Evolutionary conservation across 2,113 vertebrate species (phyloP).

Genomic region (Noturus placidus): DNA sequence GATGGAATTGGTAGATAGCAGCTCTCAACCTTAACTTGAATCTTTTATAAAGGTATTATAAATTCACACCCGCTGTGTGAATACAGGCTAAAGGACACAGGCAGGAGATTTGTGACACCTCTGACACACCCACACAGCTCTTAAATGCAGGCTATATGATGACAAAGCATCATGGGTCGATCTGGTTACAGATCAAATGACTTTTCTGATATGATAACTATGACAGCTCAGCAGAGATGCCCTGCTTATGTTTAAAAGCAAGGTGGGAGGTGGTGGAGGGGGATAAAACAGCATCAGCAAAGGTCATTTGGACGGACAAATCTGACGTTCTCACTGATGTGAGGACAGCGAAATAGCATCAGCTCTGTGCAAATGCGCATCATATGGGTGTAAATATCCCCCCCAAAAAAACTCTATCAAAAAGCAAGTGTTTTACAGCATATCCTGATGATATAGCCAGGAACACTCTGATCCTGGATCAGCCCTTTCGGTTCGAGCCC

Average conservation of each 20-base stretch:
- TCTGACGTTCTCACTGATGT: conserved; percentile 61
- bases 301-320: conserved; percentile 4
- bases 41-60: neutral
- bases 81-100: conserved; percentile 4
- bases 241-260: conserved; percentile 62
- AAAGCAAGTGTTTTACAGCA: neutral
- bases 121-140: conserved; percentile 41
- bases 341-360: neutral
- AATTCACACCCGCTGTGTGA: neutral
- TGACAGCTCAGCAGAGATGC: conserved; percentile 67
- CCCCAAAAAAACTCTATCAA: neutral
- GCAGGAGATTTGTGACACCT: neutral
- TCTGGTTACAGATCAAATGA: conserved; percentile 65
- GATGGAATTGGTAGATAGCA: neutral
- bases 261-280: conserved; percentile 10
- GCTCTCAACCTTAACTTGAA: neutral
- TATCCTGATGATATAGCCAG: neutral
- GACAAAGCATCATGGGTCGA: conserved; percentile 61
- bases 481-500: neutral
- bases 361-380: neutral
- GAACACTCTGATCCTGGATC: neutral
- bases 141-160: conserved; percentile 65
- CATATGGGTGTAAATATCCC: neutral
- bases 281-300: conserved; percentile 48
- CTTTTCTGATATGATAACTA: conserved; percentile 71